Base-by-base conservation (phyloP, 2,888 invertebrate species). In the Drosophila stalkeri region DNA sequence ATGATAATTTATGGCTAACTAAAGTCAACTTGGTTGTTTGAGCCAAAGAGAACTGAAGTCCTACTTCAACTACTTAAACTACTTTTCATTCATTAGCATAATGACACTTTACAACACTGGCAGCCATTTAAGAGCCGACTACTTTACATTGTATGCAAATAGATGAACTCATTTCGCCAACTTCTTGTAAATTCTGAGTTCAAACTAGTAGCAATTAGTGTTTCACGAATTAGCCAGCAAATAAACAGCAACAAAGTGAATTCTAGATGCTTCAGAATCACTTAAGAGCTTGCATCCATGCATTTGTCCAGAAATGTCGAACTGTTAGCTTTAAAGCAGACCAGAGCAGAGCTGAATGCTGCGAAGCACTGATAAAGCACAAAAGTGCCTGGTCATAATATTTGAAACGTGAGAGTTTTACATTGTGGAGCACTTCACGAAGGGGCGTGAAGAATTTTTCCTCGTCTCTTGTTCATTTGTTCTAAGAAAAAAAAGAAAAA, bases 381-480 rank as follows among this genome's bases (percentile, higher is more conserved):
- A 51, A 77, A 80, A 80, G 64, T 71, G 66, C 61, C 61, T 44
- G 59, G 43, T 52, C 74, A 73, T 82, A 75, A 78, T 80, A 81
- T 72, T 72, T 73, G 69, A 71, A 74, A 75, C 86, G 69, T 81
- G 80, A 80, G 77, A 83, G 65, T 67, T 71, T 77, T 68, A 62
- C 61, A 33, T 61, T 71, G 41, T 68, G 54, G 23, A 54, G 27
- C 55, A 49, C 35, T 59, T 46, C 51, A 54, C 6, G n/a, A 68
- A 37, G 27, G 57, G 55, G 43, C 61, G 64, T 56, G 20, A 52
- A 52, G 47, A 59, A 51, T 59, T 66, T 55, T 31, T 43, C 7
- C 41, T n/a, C 56, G 20, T 56, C 31, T 37, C n/a, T 37, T 43
- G 23, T 4, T 43, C 49, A 33, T 60, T 64, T 55, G n/a, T 51